Conservation (phyloP, 2,797 vertebrate genomes). For the Coreius guichenoti region DNA sequence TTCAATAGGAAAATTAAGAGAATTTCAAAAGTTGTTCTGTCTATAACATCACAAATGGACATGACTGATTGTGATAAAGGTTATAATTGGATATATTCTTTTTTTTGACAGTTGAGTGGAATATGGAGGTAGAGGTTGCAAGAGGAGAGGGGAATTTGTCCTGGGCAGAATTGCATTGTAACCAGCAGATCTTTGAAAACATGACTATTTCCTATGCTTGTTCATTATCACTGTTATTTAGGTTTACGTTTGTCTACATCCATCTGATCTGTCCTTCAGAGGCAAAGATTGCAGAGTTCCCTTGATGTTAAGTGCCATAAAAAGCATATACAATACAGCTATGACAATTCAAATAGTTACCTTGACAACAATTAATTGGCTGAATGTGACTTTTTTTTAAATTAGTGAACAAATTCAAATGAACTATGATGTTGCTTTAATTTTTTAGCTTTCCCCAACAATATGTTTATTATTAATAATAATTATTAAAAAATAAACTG, state of each 20-base stretch:
- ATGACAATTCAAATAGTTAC: background rate
- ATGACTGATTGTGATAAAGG: background rate
- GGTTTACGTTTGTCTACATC: background rate
- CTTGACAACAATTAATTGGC: background rate
- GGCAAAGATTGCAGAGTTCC: background rate
- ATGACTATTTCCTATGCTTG: conserved; percentile 23
- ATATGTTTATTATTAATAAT: background rate
- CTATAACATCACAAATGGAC: background rate
- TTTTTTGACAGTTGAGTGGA: conserved; percentile 12
- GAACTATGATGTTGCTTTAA: background rate
- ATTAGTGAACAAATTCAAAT: background rate
- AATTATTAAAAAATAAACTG: background rate
- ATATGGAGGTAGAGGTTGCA: background rate
- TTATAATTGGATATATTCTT: background rate
- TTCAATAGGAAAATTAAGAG: background rate
- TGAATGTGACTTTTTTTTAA: background rate
- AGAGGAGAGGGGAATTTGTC: conserved; percentile 7
- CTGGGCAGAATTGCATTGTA: background rate
- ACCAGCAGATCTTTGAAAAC: conserved; percentile 25
- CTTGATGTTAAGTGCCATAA: background rate
- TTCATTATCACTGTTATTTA: background rate
- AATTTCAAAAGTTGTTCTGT: conserved; percentile 5
- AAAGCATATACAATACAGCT: background rate
- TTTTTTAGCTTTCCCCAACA: background rate
- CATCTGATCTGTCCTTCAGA: background rate